Percentiles rank a stretch among this genome's conserved stretches.
phyloP scores from a whole-genome alignment of 2,888 invertebrate species.

The Nemotelus nigrinus region DNA sequence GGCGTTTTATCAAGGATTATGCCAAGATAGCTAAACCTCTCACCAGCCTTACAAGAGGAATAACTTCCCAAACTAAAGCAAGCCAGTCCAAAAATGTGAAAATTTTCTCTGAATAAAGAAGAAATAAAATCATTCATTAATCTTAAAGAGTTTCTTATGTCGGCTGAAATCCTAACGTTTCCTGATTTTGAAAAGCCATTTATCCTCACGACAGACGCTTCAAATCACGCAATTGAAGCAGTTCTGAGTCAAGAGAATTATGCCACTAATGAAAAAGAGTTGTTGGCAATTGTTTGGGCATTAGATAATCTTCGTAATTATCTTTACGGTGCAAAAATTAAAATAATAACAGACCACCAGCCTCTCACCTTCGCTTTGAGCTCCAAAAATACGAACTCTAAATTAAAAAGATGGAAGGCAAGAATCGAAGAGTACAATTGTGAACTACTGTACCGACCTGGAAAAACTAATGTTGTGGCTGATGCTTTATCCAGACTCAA shows the following conservation, averaged over 20 bases:
- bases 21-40: constrained; percentile 51
- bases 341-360: constrained; percentile 43
- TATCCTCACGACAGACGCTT: constrained; percentile 56
- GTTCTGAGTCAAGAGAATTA: neutral
- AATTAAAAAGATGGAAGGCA: constrained; percentile 60
- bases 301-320: constrained; percentile 56
- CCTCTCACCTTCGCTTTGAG: neutral
- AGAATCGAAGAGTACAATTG: constrained; percentile 57
- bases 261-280: constrained; percentile 58
- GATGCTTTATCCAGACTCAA: constrained; percentile 47
- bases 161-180: neutral
- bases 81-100: constrained; percentile 48
- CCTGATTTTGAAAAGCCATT: constrained; percentile 38
- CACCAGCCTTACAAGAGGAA: constrained; percentile 48
- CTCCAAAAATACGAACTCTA: constrained; percentile 55
- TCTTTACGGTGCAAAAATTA: constrained; percentile 56
- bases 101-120: constrained; percentile 44
- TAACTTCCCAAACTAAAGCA: constrained; percentile 45
- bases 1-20: constrained; percentile 45
- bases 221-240: neutral
- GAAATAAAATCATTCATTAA: neutral
- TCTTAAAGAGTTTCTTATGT: constrained; percentile 42
- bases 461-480: constrained; percentile 45
- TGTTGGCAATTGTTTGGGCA: constrained; percentile 58
- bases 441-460: constrained; percentile 53